These are phyloP conservation scores for Serranus cabrilla DNA, from an alignment of 2,797 vertebrate species.

Conservation along the genomic window DNA sequence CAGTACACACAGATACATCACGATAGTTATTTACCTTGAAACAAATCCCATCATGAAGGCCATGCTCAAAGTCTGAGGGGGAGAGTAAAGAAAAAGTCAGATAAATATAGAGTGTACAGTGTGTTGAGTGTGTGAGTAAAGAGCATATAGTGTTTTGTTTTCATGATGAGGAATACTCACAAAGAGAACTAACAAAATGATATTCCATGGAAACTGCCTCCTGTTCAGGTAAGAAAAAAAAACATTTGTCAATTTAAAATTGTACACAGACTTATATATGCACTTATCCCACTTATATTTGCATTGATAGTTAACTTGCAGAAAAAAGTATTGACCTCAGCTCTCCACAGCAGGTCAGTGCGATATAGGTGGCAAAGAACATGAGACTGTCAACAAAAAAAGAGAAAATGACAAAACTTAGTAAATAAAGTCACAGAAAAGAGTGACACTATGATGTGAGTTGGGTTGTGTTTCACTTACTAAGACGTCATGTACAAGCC, in stretches of 20 bases:
- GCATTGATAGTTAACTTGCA: background rate
- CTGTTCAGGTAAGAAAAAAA: slow-evolving; percentile 74
- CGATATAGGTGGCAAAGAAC: slow-evolving; percentile 93
- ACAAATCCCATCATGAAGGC: slow-evolving; percentile 87
- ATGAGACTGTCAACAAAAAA: slow-evolving; percentile 82
- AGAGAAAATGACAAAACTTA: background rate
- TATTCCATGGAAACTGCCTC: slow-evolving; percentile 95
- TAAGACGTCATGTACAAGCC: slow-evolving; percentile 93
- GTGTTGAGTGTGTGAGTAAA: background rate
- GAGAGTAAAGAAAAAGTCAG: slow-evolving; percentile 10
- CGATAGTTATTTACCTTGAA: slow-evolving; percentile 79
- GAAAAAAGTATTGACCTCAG: slow-evolving; percentile 86
- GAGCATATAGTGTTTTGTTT: background rate
- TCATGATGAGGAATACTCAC: slow-evolving; percentile 85
- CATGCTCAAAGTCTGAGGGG: slow-evolving; percentile 84
- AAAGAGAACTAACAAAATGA: slow-evolving; percentile 92
- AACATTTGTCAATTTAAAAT: too few species aligned
- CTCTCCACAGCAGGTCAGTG: slow-evolving; percentile 92
- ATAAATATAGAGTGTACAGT: background rate
- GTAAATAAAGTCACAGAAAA: background rate
- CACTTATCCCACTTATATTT: background rate
- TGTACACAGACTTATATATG: background rate
- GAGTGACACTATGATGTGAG: background rate
- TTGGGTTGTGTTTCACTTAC: slow-evolving; percentile 83
- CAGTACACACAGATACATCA: background rate